phyloP scores from a whole-genome alignment of 2,888 invertebrate genomes.

The Lamellibrachia satsuma region DNA sequence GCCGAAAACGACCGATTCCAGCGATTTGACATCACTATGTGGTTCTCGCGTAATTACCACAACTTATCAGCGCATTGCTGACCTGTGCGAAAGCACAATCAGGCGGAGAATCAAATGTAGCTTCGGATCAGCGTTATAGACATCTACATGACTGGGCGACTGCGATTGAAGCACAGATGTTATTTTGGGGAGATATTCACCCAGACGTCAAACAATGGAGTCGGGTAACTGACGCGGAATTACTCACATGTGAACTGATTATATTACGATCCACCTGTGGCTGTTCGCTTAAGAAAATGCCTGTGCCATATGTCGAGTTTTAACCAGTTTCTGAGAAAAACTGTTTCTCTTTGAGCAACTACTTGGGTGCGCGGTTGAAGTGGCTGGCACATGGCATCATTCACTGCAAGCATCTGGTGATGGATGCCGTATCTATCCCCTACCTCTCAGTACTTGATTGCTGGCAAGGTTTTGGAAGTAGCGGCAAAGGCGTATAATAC shows the following conservation, averaged over 20 bases:
- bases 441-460: not conserved
- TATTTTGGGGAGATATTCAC: not conserved
- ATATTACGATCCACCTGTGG: not conserved
- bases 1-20: not conserved
- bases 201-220: not conserved
- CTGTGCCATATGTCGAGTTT: not conserved
- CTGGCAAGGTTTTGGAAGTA: not conserved
- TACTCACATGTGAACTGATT: not conserved
- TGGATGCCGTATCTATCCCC: not conserved
- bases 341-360: not conserved
- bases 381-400: not conserved
- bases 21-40: not conserved
- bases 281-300: not conserved
- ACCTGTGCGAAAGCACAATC: not conserved
- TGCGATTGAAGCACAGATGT: not conserved
- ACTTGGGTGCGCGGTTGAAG: not conserved
- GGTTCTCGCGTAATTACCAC: not conserved
- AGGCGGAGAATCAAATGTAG: not conserved
- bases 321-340: not conserved
- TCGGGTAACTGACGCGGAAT: not conserved
- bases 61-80: not conserved
- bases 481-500: not conserved
- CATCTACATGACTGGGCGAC: not conserved
- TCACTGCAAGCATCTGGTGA: not conserved
- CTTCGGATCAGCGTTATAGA: not conserved